phyloP scores from a whole-genome alignment of 2,888 invertebrate species.

The Orthosia gracilis region DNA sequence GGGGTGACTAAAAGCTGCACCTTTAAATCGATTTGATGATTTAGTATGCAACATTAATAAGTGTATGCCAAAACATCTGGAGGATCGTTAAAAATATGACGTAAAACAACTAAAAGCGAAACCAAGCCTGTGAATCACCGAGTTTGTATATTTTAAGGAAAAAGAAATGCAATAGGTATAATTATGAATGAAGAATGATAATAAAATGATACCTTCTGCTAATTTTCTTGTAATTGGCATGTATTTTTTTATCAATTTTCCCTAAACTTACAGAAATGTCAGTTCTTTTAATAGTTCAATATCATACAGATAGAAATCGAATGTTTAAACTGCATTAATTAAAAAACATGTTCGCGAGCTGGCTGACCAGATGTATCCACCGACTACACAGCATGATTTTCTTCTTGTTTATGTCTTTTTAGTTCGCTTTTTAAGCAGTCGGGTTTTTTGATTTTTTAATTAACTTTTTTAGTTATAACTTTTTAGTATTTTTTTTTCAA shows the following conservation, averaged over 20 bases:
- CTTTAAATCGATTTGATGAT: constrained; percentile 14
- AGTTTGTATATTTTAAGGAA: constrained; percentile 27
- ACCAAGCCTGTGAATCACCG: constrained; percentile 27
- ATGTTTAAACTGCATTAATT: no score
- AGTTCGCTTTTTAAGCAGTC: no score
- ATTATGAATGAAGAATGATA: no score
- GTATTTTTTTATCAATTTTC: constrained; percentile 32
- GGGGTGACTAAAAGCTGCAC: constrained; percentile 5
- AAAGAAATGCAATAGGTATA: constrained; percentile 31
- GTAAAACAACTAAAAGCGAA: neutral
- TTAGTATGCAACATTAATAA: constrained; percentile 18
- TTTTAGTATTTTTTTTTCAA: no score
- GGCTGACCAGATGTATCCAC: no score
- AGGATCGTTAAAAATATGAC: constrained; percentile 36
- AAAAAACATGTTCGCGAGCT: no score
- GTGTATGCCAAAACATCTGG: constrained; percentile 14
- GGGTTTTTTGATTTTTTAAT: no score
- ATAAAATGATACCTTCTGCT: neutral
- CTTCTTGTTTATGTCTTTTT: no score
- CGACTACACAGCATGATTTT: no score
- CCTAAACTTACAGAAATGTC: neutral
- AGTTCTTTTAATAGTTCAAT: neutral
- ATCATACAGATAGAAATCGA: neutral
- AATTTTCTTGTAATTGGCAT: neutral
- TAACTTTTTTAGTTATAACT: no score